Conservation (phyloP, 2,113 vertebrate genomes). For the Phrynocephalus versicolor region DNA sequence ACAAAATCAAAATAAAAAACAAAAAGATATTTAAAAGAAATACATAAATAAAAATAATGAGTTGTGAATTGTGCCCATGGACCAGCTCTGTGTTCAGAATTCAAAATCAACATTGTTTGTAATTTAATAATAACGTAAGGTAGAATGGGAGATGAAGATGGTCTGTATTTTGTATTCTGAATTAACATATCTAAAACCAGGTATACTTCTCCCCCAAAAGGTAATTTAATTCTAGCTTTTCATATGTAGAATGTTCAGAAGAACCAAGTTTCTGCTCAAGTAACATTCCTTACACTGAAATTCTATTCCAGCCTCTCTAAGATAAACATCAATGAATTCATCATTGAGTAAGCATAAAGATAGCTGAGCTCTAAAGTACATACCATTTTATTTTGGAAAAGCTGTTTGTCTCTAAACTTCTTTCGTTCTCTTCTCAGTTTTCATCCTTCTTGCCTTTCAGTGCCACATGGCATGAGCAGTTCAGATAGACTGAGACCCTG, state of each 20-base stretch:
- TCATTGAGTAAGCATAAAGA: not conserved
- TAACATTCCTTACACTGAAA: not conserved
- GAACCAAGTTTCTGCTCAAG: slow-evolving; percentile 11
- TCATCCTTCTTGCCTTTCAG: not conserved
- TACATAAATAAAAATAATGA: too few relatives aligned
- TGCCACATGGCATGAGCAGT: not conserved
- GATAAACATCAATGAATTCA: not conserved
- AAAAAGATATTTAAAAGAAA: too few relatives aligned
- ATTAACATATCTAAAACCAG: not conserved
- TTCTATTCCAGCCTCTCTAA: not conserved
- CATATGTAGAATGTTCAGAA: not conserved
- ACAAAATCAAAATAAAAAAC: too few relatives aligned
- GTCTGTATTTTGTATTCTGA: not conserved
- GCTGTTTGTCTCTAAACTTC: not conserved
- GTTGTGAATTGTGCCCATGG: not conserved
- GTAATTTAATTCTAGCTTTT: not conserved
- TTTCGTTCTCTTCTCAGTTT: not conserved
- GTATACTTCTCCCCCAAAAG: not conserved
- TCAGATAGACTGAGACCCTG: not conserved
- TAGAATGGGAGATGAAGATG: not conserved
- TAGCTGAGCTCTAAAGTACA: not conserved
- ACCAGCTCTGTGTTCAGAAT: not conserved
- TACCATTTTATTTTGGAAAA: not conserved
- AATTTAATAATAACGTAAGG: not conserved
- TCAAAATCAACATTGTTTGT: not conserved